These are phyloP conservation scores for Cirrhinus molitorella DNA, from an alignment of 2,797 vertebrate species.

Conservation along the genomic window DNA sequence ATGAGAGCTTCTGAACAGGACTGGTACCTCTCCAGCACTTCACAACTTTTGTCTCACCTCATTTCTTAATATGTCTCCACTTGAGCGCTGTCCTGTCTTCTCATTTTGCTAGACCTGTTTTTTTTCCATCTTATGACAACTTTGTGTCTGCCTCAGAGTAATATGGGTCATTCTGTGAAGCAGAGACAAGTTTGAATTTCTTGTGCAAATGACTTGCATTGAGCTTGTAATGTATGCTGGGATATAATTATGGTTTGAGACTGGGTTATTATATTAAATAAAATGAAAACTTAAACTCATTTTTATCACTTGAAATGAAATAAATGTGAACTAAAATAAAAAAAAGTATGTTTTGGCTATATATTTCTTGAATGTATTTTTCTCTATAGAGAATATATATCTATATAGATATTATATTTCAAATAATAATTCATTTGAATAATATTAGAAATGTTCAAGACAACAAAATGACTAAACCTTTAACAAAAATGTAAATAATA, in stretches of 20 bases:
- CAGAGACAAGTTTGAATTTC: neutral
- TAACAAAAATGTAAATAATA: no score
- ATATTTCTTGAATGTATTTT: no score
- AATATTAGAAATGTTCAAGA: no score
- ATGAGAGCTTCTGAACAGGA: conserved; percentile 46
- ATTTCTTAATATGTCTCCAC: conserved; percentile 6
- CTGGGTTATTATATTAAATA: neutral
- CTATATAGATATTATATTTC: no score
- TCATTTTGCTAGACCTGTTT: neutral
- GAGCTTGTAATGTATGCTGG: neutral
- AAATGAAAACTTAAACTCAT: no score
- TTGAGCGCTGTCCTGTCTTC: neutral
- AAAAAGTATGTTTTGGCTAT: no score
- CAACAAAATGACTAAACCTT: no score
- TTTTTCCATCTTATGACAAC: neutral
- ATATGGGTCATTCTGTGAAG: neutral
- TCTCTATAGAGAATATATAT: no score
- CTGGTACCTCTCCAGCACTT: conserved; percentile 40
- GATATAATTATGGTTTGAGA: neutral
- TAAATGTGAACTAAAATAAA: neutral
- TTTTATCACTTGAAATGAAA: neutral
- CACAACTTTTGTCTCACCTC: conserved; percentile 19
- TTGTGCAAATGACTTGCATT: neutral
- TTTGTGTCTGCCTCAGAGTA: neutral
- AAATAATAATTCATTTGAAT: no score